A percentile compares a stretch with the other conserved stretches of the same genome.
Conservation (phyloP, 2,797 vertebrate species). For the Lutra lutra region DNA sequence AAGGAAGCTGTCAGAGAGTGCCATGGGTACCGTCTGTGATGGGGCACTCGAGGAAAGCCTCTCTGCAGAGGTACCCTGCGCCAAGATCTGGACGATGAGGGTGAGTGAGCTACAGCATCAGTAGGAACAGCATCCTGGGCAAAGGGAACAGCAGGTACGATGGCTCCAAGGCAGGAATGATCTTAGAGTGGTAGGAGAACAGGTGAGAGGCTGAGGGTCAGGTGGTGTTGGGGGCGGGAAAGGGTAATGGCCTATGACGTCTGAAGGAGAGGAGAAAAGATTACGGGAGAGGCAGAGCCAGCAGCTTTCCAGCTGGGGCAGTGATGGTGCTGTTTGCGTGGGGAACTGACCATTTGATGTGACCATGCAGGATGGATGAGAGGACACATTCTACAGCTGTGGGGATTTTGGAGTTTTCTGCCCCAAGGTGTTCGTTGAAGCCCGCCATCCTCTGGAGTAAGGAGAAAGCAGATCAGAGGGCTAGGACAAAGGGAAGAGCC, state of each 20-base stretch:
- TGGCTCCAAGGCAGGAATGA: background rate
- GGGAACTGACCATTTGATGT: background rate
- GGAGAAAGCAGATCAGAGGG: background rate
- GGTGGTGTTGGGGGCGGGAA: background rate
- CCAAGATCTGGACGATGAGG: background rate
- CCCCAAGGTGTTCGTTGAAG: background rate
- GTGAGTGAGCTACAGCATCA: background rate
- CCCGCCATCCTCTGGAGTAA: background rate
- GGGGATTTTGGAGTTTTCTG: background rate
- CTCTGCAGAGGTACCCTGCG: background rate
- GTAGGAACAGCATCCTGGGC: background rate
- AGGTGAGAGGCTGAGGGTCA: background rate
- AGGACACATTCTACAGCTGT: accelerated
- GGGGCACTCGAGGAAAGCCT: background rate
- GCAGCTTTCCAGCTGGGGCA: background rate
- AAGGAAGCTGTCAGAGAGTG: background rate
- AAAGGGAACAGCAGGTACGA: background rate
- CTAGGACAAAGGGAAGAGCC: background rate
- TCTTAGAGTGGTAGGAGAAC: background rate
- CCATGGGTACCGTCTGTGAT: background rate
- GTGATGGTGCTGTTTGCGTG: background rate
- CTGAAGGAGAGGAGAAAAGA: background rate
- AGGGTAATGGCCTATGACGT: background rate
- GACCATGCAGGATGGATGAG: background rate
- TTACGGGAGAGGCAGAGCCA: background rate